Evolutionary conservation across 2,113 vertebrate species (phyloP).

Genomic region (Maccullochella peelii): DNA sequence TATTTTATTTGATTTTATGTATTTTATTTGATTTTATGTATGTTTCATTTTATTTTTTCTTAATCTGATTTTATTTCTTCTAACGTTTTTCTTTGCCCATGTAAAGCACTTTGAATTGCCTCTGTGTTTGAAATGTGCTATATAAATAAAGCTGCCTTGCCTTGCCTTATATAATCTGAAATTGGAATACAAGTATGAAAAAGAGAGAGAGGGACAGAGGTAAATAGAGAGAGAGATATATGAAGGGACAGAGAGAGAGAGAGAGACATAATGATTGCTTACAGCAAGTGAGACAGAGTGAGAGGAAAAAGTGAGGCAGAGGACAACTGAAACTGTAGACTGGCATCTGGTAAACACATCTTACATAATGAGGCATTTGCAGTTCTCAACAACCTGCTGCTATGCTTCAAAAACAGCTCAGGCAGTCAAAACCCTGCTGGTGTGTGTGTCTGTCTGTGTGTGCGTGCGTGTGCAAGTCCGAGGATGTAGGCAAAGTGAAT

Average conservation of each 20-base stretch:
- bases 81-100: no score
- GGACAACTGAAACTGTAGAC: constrained; percentile 52
- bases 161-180: constrained; percentile 1
- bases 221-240: not conserved
- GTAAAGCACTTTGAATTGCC: no score
- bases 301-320: constrained; percentile 20
- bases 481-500: constrained; percentile 25
- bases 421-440: constrained; percentile 37
- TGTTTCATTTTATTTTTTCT: no score
- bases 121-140: no score
- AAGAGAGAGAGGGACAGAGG: not conserved
- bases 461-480: not conserved
- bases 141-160: no score
- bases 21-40: no score
- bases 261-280: not conserved
- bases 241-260: not conserved
- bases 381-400: constrained; percentile 65
- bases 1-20: no score
- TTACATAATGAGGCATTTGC: constrained; percentile 67
- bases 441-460: constrained; percentile 8
- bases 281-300: constrained; percentile 3
- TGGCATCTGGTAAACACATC: constrained; percentile 67
- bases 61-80: no score
- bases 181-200: not conserved
- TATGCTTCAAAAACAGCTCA: constrained; percentile 57